Base-by-base conservation (phyloP, 2,113 vertebrate species). In the Grammomys surdaster region DNA sequence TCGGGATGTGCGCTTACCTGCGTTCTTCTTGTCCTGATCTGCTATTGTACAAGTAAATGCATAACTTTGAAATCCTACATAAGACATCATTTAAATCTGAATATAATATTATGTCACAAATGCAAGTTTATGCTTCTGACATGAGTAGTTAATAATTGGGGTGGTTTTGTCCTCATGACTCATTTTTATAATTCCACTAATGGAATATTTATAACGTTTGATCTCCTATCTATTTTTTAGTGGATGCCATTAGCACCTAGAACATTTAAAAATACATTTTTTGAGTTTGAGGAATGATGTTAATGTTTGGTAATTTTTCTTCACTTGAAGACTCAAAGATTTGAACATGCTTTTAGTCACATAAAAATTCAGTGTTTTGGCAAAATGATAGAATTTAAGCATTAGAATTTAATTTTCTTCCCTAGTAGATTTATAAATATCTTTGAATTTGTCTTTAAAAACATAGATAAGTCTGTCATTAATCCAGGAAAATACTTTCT, bases 401-500 rank as follows among this genome's bases (percentile, higher is more conserved):
- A 88, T 89, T 33, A 95, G n/a, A 92, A 60, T 89, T 95, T 84
- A 90, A 31, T 97, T 94, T 96, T 97, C 28, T 92, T 96, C 48
- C 75, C 43, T 76, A 58, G 5, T 72, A 85, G 36, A 70, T 89
- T 89, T 24, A 54, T 84, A 95, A 51, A 60, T 81, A 90, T 31
- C 24, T 88, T 75, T 91, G 48, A 91, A 33, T 73, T 78, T 60
- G 67, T 75, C n/a, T 92, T 96, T 60, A 90, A 72, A 96, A 96
- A 40, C 5, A 76, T 77, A 82, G 3, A 1, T 88, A 33, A 65
- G 5, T 72, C 43, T 89, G 3, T 67, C 2, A 20, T 6, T 85
- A 11, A 33, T 80, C 3, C 58, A 92, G 70, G 26, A 92, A 88
- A 95, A 24, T 77, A 28, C 54, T 72, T 73, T 75, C 73, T 10